Percentiles rank a stretch among this genome's conserved stretches.
These are phyloP conservation scores for Sternotherus odoratus DNA, from an alignment of 2,797 vertebrate genomes.

Conservation along the genomic window DNA sequence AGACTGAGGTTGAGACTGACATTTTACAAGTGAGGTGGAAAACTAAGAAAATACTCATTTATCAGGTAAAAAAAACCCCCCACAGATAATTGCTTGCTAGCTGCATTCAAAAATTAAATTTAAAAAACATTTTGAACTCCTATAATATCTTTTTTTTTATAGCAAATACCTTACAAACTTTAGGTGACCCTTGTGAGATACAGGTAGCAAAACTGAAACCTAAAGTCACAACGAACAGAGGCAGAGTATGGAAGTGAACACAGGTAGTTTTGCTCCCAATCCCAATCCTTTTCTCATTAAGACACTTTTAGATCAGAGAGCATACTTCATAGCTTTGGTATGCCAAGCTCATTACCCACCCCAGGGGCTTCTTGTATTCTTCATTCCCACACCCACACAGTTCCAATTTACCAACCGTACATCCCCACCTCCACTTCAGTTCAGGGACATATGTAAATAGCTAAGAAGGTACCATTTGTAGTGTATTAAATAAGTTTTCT, in stretches of 20 bases:
- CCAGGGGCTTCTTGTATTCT: neutral
- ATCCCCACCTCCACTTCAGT: neutral
- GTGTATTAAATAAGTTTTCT: neutral
- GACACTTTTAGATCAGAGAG: neutral
- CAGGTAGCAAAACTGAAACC: neutral
- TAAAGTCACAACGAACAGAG: neutral
- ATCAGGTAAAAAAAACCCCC: neutral
- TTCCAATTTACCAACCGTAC: neutral
- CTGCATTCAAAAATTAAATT: neutral
- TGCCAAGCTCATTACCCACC: neutral
- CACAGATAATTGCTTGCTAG: neutral
- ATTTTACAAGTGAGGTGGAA: neutral
- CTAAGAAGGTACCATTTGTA: neutral
- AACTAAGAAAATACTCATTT: neutral
- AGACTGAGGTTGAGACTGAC: neutral
- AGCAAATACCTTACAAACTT: neutral
- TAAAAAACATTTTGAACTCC: neutral
- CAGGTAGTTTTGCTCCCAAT: neutral
- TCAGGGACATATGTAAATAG: rapidly evolving
- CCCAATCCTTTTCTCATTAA: neutral
- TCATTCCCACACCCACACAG: neutral
- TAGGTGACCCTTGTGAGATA: neutral
- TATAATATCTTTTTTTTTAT: neutral
- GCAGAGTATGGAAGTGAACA: neutral
- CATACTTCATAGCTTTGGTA: neutral